A percentile compares a stretch with the other conserved stretches of the same genome.
Evolutionary conservation across 1,140 invertebrate genomes (phyloP).

Genomic region (Euwallacea fornicatus): DNA sequence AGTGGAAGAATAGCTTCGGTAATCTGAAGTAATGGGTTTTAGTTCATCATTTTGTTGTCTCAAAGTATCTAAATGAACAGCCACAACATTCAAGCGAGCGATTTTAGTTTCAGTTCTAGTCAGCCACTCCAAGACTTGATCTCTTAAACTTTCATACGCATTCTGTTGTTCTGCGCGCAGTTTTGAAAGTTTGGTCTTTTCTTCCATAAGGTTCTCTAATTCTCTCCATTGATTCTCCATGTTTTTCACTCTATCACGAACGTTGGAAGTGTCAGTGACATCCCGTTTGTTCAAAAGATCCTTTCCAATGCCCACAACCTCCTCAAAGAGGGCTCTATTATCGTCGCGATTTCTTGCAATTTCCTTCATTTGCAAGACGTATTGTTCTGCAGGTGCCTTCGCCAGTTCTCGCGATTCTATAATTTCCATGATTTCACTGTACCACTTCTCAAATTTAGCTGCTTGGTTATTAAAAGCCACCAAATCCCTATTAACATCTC

Average conservation of each 20-base stretch:
- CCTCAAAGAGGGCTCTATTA: constrained; percentile 65
- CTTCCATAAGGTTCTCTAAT: constrained; percentile 74
- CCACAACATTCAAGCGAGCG: constrained; percentile 74
- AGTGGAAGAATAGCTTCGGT: constrained; percentile 80
- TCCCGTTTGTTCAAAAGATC: constrained; percentile 85
- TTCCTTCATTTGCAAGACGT: constrained; percentile 64
- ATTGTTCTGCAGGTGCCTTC: constrained; percentile 70
- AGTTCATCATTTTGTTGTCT: constrained; percentile 84
- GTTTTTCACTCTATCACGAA: constrained; percentile 86
- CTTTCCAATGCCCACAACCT: constrained; percentile 78
- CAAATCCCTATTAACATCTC: constrained; percentile 75
- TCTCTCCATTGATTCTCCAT: constrained; percentile 89
- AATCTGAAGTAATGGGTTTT: constrained; percentile 86
- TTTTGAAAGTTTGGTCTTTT: constrained; percentile 80
- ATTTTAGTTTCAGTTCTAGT: constrained; percentile 75
- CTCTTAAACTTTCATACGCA: constrained; percentile 81
- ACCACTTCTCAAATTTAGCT: constrained; percentile 70
- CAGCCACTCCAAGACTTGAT: constrained; percentile 86
- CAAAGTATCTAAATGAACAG: constrained; percentile 82
- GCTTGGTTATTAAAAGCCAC: constrained; percentile 72
- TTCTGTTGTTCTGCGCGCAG: constrained; percentile 79
- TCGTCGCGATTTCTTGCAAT: constrained; percentile 50
- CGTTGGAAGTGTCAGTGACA: constrained; percentile 80
- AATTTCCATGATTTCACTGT: constrained; percentile 70
- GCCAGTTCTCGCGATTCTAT: constrained; percentile 73